Evolutionary conservation across 1,140 invertebrate species (phyloP).

Genomic region (Trichonephila inaurata): DNA sequence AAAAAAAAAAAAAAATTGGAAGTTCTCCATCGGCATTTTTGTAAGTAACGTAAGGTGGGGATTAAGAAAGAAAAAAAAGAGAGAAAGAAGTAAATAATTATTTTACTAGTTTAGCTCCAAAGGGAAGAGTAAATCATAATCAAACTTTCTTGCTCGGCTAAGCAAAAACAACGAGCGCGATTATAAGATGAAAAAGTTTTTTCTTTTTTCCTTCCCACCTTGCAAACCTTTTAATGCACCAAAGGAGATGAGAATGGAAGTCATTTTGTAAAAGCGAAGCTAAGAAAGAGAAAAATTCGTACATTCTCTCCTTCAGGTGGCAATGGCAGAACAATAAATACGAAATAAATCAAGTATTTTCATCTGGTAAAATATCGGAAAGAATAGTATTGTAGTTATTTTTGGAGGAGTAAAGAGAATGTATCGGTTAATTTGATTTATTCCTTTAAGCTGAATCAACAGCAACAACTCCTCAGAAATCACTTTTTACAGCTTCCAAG

Average conservation of each 20-base stretch:
- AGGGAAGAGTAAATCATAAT: slow-evolving; percentile 33
- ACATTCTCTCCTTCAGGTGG: background rate
- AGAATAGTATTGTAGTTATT: too few species aligned
- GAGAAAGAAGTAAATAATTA: background rate
- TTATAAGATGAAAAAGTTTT: background rate
- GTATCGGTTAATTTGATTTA: too few species aligned
- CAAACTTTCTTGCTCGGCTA: slow-evolving; percentile 42
- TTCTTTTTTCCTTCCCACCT: too few species aligned
- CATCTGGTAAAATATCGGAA: too few species aligned
- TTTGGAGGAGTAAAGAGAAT: too few species aligned
- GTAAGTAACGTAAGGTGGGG: background rate
- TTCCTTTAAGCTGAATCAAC: too few species aligned
- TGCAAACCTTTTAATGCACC: background rate
- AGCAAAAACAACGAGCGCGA: background rate
- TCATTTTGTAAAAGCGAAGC: background rate
- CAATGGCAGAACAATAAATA: too few species aligned
- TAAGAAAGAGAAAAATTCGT: background rate
- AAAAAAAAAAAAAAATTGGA: background rate
- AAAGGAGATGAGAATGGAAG: background rate
- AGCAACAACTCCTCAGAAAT: too few species aligned
- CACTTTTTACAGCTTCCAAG: too few species aligned
- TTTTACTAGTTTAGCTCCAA: background rate
- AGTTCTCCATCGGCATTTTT: background rate
- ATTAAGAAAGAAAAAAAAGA: background rate
- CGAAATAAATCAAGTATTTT: too few species aligned